Evolutionary conservation across 2,113 vertebrate genomes (phyloP).

Genomic region (Theristicus caerulescens): DNA sequence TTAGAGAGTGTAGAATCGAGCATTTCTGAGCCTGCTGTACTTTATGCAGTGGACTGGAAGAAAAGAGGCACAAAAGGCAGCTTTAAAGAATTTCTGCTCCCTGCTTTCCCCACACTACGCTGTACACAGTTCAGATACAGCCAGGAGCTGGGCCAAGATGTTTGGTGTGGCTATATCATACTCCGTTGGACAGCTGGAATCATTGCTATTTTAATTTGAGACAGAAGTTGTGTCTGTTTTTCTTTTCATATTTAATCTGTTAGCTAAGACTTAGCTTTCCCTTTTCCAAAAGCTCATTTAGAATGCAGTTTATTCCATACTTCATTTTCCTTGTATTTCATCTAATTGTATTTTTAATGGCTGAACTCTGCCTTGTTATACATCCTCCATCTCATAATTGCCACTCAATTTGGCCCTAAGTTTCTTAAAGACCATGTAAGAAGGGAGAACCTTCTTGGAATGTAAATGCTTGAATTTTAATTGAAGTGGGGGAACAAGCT

Average conservation of each 20-base stretch:
- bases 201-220: conserved; percentile 60
- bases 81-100: neutral
- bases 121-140: neutral
- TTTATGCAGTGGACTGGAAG: neutral
- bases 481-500: neutral
- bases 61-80: neutral
- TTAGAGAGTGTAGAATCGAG: neutral
- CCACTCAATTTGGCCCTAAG: neutral
- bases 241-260: conserved; percentile 42
- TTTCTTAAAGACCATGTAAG: neutral
- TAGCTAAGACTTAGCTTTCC: conserved; percentile 18
- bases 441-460: neutral
- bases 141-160: conserved; percentile 12
- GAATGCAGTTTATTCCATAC: neutral
- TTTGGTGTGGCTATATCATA: conserved; percentile 32
- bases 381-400: neutral
- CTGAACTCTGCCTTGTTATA: neutral
- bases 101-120: neutral
- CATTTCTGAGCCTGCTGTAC: neutral
- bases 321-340: neutral
- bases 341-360: neutral
- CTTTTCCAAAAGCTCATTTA: conserved; percentile 4
- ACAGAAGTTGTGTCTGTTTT: conserved; percentile 40
- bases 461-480: neutral
- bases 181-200: conserved; percentile 31